Base-by-base conservation (phyloP, 2,113 vertebrate genomes). In the Nesoenas mayeri region DNA sequence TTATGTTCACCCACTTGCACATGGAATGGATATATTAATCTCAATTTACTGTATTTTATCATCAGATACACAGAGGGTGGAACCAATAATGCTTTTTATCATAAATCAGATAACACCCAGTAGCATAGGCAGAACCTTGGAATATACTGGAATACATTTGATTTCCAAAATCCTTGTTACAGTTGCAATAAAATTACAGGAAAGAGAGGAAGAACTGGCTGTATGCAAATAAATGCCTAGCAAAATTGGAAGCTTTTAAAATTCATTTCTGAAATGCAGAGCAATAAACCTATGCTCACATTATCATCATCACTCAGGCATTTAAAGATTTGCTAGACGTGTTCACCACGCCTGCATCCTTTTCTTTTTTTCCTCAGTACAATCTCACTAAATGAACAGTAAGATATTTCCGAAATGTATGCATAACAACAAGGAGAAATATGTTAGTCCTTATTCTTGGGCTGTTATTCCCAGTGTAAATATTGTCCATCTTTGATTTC, bases 341-440 rank as follows among this genome's bases (percentile, higher is more conserved):
- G 82, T 85, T 88, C 9, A 3, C 91, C 79, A 82, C 0, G 13
- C 66, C 81, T 94, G 58, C 60, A 53, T 70, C 65, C 70, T 2
- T 29, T 78, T 84, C 47, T 48, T 65, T 91, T 91, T 53, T 62
- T 17, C 16, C 57, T 38, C 73, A 65, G 56, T 21, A 32, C 56
- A 74, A 87, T 82, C 83, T 96, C 71, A 87, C 85, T 94, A 92
- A 94, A 92, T 12, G 80, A 95, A 60, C 73, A 93, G 58, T 67
- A 86, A 78, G 70, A 79, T 79, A 47, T 65, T 89, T 95, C 93
- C 12, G 21, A 85, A 85, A 25, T 6, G 50, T 38, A 53, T 0
- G 0, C 9, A 3, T 38, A 88, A 56, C 62, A 78, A 84, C 26
- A 5, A 0, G 2, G 38, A 67, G 42, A 91, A 93, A 88, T 74